A percentile compares a stretch with the other conserved stretches of the same genome.
Evolutionary conservation across 2,113 vertebrate genomes (phyloP).

Genomic region (Pluvialis apricaria): DNA sequence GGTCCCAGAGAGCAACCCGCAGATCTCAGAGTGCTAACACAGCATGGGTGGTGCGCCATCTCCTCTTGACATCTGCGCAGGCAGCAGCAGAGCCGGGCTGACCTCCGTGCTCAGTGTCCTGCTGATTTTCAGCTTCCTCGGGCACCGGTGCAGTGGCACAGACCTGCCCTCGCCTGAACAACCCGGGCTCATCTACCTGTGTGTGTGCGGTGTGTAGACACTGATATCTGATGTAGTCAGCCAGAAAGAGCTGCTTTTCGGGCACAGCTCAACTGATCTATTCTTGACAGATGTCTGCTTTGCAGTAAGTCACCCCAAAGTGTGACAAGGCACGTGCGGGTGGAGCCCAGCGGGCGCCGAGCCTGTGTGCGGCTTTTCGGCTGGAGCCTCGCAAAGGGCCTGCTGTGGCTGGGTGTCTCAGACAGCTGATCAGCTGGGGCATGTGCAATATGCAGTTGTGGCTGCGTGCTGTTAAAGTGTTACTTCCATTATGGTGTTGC

Average conservation of each 20-base stretch:
- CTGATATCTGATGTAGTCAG: neutral
- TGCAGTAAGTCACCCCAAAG: neutral
- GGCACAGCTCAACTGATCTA: neutral
- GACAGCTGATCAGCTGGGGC: neutral
- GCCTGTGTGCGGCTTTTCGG: neutral
- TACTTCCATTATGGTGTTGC: neutral
- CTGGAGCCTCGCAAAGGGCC: neutral
- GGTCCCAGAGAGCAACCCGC: neutral
- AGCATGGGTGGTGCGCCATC: rapidly evolving
- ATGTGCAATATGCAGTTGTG: neutral
- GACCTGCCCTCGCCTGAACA: neutral
- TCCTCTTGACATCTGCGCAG: neutral
- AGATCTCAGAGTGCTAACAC: neutral
- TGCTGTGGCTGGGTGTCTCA: neutral
- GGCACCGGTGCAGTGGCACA: neutral
- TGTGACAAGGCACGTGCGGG: neutral
- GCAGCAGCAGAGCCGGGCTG: neutral
- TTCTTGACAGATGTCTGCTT: neutral
- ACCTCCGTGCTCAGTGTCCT: rapidly evolving
- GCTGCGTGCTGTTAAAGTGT: neutral
- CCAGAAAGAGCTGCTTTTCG: neutral
- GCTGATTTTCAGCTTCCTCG: neutral
- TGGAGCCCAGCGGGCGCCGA: rapidly evolving
- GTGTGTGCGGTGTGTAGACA: neutral
- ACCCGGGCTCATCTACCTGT: neutral